Evolutionary conservation across 2,888 invertebrate genomes (phyloP).

Genomic region (Trisateles emortualis): DNA sequence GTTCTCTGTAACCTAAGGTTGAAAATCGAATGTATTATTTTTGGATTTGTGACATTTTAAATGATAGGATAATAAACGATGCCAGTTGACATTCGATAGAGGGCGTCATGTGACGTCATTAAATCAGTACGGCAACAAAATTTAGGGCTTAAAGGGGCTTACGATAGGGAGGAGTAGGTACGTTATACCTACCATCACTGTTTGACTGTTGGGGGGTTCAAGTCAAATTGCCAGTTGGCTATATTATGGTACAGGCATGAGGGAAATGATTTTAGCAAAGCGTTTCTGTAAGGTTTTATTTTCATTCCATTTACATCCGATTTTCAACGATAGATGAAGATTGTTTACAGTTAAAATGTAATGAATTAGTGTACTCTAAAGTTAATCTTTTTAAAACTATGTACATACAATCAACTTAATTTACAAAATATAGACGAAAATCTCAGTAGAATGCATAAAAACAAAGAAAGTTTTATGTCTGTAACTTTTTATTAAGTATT

Average conservation of each 20-base stretch:
- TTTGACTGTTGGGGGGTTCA: conserved; percentile 40
- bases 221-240: conserved; percentile 36
- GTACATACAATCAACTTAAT: too few species aligned
- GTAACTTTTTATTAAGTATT: too few species aligned
- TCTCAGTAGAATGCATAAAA: too few species aligned
- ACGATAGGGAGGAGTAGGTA: conserved; percentile 59
- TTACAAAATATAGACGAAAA: too few species aligned
- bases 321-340: too few species aligned
- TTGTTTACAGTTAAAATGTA: too few species aligned
- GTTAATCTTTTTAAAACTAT: too few species aligned
- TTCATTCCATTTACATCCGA: neutral
- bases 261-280: conserved; percentile 32
- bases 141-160: conserved; percentile 77
- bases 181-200: conserved; percentile 51
- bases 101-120: conserved; percentile 84
- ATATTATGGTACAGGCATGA: conserved; percentile 13
- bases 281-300: neutral
- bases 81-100: conserved; percentile 86
- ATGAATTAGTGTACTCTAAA: too few species aligned
- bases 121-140: conserved; percentile 84
- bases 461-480: too few species aligned
- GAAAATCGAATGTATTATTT: conserved; percentile 9
- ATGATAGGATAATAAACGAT: conserved; percentile 59
- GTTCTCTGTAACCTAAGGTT: fast-evolving
- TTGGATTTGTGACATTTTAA: conserved; percentile 38